Base-by-base conservation (phyloP, 1,140 invertebrate genomes). In the Penaeus indicus region DNA sequence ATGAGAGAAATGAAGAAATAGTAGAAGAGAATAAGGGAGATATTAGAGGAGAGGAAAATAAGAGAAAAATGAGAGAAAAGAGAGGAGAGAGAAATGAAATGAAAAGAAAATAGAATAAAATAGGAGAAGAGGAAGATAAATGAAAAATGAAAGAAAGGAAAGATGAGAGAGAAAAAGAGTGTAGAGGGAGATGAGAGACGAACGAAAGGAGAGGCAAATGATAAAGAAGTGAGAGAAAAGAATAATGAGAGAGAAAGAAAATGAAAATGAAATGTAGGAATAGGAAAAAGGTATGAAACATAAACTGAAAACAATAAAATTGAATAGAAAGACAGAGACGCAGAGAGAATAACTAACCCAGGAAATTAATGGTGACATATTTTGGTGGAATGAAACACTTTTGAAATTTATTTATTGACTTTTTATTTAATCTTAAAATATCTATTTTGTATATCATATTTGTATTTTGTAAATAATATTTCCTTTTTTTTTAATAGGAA, bases 261-360 rank as follows among this genome's bases (percentile, higher is more conserved):
- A 27, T n/a, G 79, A 82, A 22, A 61, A 5, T 3, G 38, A 38
- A 5, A 38, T 1, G 5, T 1, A 38, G 38, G 5, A 5, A 38
- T 1, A 38, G 38, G 5, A 5, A 38, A 5, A 38, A 5, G 5
- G 38, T 3, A 5, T 22, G 67, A 72, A 22, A 72, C n/a, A 72
- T 18, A 72, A 22, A 67, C 8, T 13, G 64, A 67, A 16, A 72
- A 22, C 21, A 22, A 72, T 18, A 72, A 22, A 72, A 22, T 22
- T 11, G n/a, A 22, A 72, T 18, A 72, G 67, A 72, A 22, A 72
- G 67, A 72, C n/a, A 72, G 67, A 72, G 67, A 72, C n/a, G n/a
- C n/a, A n/a, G n/a, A n/a, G n/a, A n/a, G n/a, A n/a, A n/a, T n/a
- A n/a, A n/a, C n/a, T n/a, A n/a, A n/a, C n/a, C n/a, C n/a, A n/a